Evolutionary conservation across 1,140 invertebrate genomes (phyloP).

Genomic region (Thaumatotibia leucotreta): DNA sequence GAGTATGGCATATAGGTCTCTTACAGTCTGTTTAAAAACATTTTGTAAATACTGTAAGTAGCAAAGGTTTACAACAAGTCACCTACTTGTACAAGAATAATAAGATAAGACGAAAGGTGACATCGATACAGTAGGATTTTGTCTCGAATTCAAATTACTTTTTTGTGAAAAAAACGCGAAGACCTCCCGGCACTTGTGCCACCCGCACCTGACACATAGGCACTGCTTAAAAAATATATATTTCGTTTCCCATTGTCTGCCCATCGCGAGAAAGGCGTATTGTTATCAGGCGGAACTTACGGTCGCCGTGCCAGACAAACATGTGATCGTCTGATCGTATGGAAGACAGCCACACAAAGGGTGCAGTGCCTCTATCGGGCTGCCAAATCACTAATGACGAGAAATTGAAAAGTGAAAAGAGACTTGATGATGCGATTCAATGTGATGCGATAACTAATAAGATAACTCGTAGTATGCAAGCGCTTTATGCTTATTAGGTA

Average conservation of each 20-base stretch:
- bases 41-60: too few relatives aligned
- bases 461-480: not conserved
- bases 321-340: not conserved
- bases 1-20: too few relatives aligned
- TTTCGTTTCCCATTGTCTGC: conserved; percentile 21
- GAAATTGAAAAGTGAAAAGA: not conserved
- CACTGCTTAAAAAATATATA: conserved; percentile 20
- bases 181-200: conserved; percentile 7
- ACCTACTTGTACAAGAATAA: too few relatives aligned
- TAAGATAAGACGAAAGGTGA: too few relatives aligned
- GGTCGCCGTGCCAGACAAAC: not conserved
- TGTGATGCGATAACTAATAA: not conserved
- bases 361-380: not conserved
- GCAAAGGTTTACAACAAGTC: too few relatives aligned
- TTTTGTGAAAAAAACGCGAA: not conserved
- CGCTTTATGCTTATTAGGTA: too few relatives aligned
- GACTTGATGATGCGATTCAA: not conserved
- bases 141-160: too few relatives aligned
- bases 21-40: too few relatives aligned
- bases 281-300: not conserved
- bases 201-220: conserved; percentile 17
- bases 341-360: not conserved
- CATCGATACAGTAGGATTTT: too few relatives aligned
- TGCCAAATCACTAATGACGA: not conserved
- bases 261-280: conserved; percentile 17